phyloP scores from a whole-genome alignment of 2,113 vertebrate species.

The Eidolon helvum region DNA sequence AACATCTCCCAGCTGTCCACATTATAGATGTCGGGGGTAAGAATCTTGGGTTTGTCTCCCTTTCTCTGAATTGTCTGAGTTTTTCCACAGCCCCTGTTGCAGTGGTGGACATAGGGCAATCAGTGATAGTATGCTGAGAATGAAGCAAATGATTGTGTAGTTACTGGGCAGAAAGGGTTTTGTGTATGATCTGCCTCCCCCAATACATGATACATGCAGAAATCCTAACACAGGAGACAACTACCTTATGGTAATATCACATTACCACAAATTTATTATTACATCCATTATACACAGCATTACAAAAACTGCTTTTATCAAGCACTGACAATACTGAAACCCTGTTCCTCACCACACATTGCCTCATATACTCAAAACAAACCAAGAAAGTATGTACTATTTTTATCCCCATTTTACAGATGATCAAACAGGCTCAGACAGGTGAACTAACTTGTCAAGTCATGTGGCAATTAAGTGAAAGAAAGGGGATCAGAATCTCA shows the following conservation, averaged over 20 bases:
- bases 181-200: background rate
- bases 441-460: background rate
- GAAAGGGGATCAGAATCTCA: background rate
- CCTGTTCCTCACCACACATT: background rate
- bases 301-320: background rate
- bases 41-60: background rate
- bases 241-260: background rate
- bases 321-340: background rate
- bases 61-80: background rate
- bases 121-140: background rate
- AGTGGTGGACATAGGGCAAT: background rate
- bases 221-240: background rate
- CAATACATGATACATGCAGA: background rate
- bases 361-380: background rate
- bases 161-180: background rate
- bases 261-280: constrained; percentile 25
- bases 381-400: background rate
- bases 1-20: background rate
- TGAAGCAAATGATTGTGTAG: background rate
- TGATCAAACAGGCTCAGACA: background rate
- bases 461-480: background rate
- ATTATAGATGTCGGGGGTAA: background rate
- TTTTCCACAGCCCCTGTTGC: background rate
- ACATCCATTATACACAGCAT: background rate
- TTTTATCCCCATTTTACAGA: background rate